Evolutionary conservation across 2,113 vertebrate genomes (phyloP), one percentile per base, ranked within the genome.

Genomic region (Tautogolabrus adspersus): DNA sequence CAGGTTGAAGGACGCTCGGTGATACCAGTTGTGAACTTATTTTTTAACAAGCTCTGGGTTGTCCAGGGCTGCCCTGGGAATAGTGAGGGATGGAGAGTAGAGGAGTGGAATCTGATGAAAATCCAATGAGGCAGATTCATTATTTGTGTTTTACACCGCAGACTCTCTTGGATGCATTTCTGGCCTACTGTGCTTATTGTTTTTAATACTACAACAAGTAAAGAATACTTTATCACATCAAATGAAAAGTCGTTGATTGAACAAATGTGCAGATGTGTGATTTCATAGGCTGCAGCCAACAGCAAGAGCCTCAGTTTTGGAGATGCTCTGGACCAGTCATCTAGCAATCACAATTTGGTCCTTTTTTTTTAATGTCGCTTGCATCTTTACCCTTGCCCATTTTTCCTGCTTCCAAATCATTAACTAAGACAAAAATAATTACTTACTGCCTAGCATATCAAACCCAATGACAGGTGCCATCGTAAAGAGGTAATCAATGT

Each of bases 1-100:
- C 71, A 82, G 86, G 84, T 72, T 76, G 82, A 68, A 82, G 79
- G 82, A 49, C 51, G 37, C 79, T 86, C 63, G 52, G 62, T 13
- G 15, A 70, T 77, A 77, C 66, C 23, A 47, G 66, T 1, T 69
- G 23, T 52, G 49, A 67, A 73, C 54, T 60, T 56, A 44, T 65
- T 51, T 65, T 76, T 72, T 40, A 74, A 86, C 60, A 71, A 71
- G 30, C 70, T 21, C 2, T 1, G 2, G n/a, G 52, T 22, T 40
- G 23, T 82, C 65, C 40, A 6, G 34, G 26, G 21, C 38, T 16
- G 5, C 54, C 6, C 52, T n/a, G 68, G 66, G 71, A 72, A 66
- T 58, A 54, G 42, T 1, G 21, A 55, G n/a, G 37, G 52, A 34
- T 22, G 4, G 52, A 60, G 56, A n/a, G 46, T 7, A 30, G 23